Conservation (phyloP, 2,797 vertebrate genomes). For the Nothura maculosa region DNA sequence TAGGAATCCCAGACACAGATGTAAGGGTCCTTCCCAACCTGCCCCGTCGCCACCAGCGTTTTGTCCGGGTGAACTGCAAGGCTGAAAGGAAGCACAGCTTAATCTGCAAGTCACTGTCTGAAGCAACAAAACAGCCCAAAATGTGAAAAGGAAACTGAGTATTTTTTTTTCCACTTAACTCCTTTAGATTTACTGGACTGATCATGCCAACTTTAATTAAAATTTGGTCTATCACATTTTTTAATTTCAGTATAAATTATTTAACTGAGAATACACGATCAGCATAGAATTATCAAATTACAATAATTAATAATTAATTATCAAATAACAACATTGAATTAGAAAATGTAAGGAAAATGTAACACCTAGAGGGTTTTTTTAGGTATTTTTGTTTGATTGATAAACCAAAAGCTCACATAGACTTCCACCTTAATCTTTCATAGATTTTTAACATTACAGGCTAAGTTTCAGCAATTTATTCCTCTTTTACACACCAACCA, state of each 20-base stretch:
- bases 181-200: background rate
- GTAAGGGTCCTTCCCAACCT: conserved; percentile 96
- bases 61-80: conserved; percentile 95
- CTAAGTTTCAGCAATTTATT: conserved; percentile 30
- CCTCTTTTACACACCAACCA: conserved; percentile 11
- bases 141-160: background rate
- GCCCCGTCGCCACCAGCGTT: conserved; percentile 94
- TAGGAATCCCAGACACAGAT: conserved; percentile 97
- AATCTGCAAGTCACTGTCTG: background rate
- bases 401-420: background rate
- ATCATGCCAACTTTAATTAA: background rate
- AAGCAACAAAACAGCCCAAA: background rate
- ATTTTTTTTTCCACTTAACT: background rate
- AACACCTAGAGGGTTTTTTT: background rate
- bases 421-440: background rate
- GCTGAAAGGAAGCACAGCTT: conserved; percentile 81
- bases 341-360: background rate
- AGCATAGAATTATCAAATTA: background rate
- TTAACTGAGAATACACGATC: background rate
- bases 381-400: background rate
- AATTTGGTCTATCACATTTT: background rate
- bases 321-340: background rate
- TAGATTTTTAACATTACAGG: background rate
- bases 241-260: background rate
- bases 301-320: background rate